A percentile compares a stretch with the other conserved stretches of the same genome.
Conservation (phyloP, 2,113 vertebrate genomes). For the Chionodraco myersi region DNA sequence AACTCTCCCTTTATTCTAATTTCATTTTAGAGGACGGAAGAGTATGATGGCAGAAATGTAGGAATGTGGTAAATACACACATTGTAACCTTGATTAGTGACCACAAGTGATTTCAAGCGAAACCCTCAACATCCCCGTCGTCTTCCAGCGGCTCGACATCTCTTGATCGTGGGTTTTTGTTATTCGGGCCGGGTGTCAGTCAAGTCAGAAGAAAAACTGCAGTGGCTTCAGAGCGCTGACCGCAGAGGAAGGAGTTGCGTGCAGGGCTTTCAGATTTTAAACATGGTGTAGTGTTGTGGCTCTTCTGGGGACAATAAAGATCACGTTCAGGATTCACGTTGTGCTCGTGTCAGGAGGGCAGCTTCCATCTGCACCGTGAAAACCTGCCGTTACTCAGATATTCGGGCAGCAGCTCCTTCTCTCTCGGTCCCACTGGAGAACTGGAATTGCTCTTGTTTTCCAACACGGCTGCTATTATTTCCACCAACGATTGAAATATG, state of each 20-base stretch:
- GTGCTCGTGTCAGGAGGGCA: constrained; percentile 64
- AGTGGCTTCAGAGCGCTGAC: constrained; percentile 22
- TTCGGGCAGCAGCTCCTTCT: constrained; percentile 56
- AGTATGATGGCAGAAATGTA: neutral
- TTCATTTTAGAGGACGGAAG: neutral
- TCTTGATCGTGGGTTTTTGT: constrained; percentile 33
- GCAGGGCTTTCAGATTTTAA: constrained; percentile 18
- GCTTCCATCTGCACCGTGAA: constrained; percentile 69
- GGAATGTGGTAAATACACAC: constrained; percentile 20
- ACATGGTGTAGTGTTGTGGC: neutral
- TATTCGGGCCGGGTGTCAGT: constrained; percentile 37
- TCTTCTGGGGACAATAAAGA: constrained; percentile 1
- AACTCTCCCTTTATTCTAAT: neutral
- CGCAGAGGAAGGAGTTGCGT: constrained; percentile 63
- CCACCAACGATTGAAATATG: constrained; percentile 61
- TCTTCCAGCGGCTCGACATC: neutral
- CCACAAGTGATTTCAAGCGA: neutral
- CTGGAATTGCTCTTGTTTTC: constrained; percentile 71
- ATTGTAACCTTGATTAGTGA: neutral
- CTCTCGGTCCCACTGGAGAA: constrained; percentile 47
- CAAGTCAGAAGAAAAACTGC: constrained; percentile 52
- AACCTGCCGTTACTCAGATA: constrained; percentile 53
- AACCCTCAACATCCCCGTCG: constrained; percentile 52
- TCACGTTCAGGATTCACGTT: neutral
- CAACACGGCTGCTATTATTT: constrained; percentile 58